Percentiles rank a stretch among this genome's conserved stretches.
Evolutionary conservation across 64 coral and sea anemone species (phyloP).

Genomic region (Exaiptasia diaphana): DNA sequence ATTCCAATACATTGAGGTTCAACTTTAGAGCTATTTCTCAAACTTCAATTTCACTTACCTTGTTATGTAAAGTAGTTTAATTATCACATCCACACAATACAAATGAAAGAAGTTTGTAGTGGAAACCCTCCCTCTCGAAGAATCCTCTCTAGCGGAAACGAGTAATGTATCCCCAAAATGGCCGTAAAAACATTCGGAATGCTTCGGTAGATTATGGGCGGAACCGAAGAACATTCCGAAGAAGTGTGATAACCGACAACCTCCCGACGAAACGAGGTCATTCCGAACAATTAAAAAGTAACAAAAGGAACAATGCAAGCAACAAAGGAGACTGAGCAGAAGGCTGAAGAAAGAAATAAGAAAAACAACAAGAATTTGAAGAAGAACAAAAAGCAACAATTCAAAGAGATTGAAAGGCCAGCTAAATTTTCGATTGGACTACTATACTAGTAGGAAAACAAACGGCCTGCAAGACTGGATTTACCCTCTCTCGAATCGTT

Average conservation of each 20-base stretch:
- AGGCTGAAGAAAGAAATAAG: too few species aligned
- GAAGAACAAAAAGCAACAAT: too few species aligned
- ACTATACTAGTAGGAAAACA: too few species aligned
- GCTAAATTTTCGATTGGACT: too few species aligned
- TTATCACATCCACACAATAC: constrained; percentile 1
- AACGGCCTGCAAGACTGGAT: too few species aligned
- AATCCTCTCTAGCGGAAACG: constrained; percentile 8
- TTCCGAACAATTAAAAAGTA: too few species aligned
- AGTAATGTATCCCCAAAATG: not conserved
- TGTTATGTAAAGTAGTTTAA: not conserved
- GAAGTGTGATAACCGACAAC: constrained; percentile 3
- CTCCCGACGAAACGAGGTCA: not conserved
- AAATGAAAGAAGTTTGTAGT: too few species aligned
- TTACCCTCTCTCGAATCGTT: too few species aligned
- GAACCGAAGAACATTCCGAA: not conserved
- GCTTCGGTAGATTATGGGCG: not conserved
- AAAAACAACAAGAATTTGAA: too few species aligned
- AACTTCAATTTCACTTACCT: not conserved
- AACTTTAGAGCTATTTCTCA: not conserved
- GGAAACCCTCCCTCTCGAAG: not conserved
- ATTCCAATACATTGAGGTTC: not conserved
- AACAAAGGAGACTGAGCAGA: too few species aligned
- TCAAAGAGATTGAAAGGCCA: too few species aligned
- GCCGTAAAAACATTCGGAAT: constrained; percentile 11
- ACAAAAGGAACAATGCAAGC: too few species aligned